Base-by-base conservation (phyloP, 2,888 invertebrate genomes). In the Plagodis dolabraria region DNA sequence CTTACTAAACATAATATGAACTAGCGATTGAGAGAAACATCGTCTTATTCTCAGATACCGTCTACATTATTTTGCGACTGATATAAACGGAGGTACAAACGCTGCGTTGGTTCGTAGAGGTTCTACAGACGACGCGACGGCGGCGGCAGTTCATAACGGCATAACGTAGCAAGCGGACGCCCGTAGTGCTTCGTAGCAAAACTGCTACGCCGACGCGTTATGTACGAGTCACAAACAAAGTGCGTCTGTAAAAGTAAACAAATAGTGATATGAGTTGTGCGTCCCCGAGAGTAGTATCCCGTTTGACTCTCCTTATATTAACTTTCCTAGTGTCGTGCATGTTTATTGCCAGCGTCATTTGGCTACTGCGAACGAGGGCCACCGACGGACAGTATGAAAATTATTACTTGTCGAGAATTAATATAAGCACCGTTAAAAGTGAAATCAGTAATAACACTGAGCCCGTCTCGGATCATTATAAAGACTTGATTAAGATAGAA, bases 211-310 rank as follows among this genome's bases (percentile, higher is more conserved):
- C 77, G 75, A 76, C 84, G 85, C 92, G 92, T 82, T 82, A 92
- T 91, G 92, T 85, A 79, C 86, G 82, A 82, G 75, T 76, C 77
- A 77, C 71, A 72, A 77, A 75, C 78, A 55, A 53, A 60, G 81
- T 81, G 80, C 83, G 80, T 80, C 76, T 69, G 74, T 71, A 84
- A 89, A 90, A 83, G 85, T 80, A 88, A 90, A 89, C 91, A 92
- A 90, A 87, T 86, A 89, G 91, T 92, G 91, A 92, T 91, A 92
- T 92, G 92, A 92, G 92, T 89, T 89, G 92, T 89, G 81, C 89
- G 81, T 86, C 91, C 76, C 80, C 85, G 65, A 89, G 82, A 75
- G 75, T 82, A 80, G 85, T 89, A 77, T 81, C 89, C 77, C 83
- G 90, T 82, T 85, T 90, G 80, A 87, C 91, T 86, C 85, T 92